Base-by-base conservation (phyloP, 1,140 invertebrate species). In the Neotoxoptera formosana region DNA sequence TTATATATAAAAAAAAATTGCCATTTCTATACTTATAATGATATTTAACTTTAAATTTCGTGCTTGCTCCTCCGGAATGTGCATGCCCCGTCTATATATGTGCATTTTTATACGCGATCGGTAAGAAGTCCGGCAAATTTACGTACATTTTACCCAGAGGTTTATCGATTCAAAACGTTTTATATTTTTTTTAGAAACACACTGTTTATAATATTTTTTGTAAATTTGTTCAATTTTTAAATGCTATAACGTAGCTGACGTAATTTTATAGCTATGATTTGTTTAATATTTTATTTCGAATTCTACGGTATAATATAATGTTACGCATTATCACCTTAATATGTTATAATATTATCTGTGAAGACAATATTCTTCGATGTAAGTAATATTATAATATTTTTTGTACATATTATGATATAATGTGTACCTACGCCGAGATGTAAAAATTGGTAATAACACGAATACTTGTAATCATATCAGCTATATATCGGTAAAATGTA, bases 61-160 rank as follows among this genome's bases (percentile, higher is more conserved):
- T 88, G 86, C 34, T 88, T 8, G n/a, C n/a, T 60, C 34, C 48
- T 88, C 60, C 34, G 9, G 23, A 51, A 92, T 83, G 30, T 83
- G 67, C 67, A 92, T 92, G 67, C 9, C 30, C 30, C n/a, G n/a
- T 76, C 30, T 76, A 14, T 17, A 14, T 17, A 20, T 76, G n/a
- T 76, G 60, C 60, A 76, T 76, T n/a, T 76, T 76, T n/a, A 76
- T 76, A 76, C 60, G n/a, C 60, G n/a, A n/a, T n/a, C 60, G 30
- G 30, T n/a, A n/a, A 76, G 14, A 76, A 76, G 30, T 76, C n/a
- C 60, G n/a, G n/a, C 17, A 76, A n/a, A 76, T 76, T 76, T 76
- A 76, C 60, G n/a, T 76, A 76, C 60, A 76, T 76, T 34, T 6
- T 76, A 76, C 60, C 7, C 14, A 76, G 1, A 76, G 4, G 6